Evolutionary conservation across 2,888 invertebrate genomes (phyloP), one percentile per base, ranked within the genome.

Genomic region (Melanostoma scalare): DNA sequence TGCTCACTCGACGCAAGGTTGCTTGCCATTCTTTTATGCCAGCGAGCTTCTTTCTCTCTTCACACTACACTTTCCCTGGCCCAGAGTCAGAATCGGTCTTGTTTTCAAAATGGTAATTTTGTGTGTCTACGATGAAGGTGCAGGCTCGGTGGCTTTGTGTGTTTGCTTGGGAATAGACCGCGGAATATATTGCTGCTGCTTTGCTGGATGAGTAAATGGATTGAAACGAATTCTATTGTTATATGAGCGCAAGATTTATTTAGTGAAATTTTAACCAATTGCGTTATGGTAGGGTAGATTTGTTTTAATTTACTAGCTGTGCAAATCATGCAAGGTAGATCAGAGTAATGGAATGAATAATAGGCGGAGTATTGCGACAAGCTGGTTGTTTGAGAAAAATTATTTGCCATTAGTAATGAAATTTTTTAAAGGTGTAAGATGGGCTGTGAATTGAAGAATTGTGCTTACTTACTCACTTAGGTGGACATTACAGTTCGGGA

Each of bases 191-290:
- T 20, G 20, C 20, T 20, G 20, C 20, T 20, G 50, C 40, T 63
- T 63, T 79, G 60, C 68, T 78, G 78, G 73, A 78, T 82, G 56
- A 73, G 69, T 79, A 79, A 79, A 84, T 58, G 75, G 71, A 69
- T 78, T 79, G 58, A 68, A 69, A 63, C 44, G 52, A 60, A 78
- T 52, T 79, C 69, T 65, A 79, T 65, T 79, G 74, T 84, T 60
- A 63, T 63, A 31, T 20, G 35, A 46, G 38, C 58, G 2, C 20
- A 48, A 48, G 56, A 42, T 74, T 55, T 74, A 67, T 79, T 61
- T 52, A 60, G 52, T 61, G 55, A 40, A 79, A 67, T 77, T 68
- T 75, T 33, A 52, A 44, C 44, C 44, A 53, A 50, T 63, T 63
- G 38, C 6, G 30, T 68, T 44, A 38, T 36, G 50, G 58, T 65